Conservation (phyloP, 2,797 vertebrate genomes). For the Danio choprae region DNA sequence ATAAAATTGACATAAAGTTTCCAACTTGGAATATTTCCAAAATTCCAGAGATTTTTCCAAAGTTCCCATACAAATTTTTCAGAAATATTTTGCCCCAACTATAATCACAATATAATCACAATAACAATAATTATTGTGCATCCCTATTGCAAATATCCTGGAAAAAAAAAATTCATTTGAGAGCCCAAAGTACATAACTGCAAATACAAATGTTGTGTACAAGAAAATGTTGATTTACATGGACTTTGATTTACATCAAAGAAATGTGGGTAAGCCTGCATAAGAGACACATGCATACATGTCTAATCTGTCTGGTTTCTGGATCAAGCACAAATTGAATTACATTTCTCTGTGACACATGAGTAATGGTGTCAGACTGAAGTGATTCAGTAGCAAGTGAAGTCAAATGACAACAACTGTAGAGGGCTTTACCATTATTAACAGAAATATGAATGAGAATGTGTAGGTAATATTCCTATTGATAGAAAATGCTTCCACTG, state of each 20-base stretch:
- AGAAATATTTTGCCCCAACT: too few relatives aligned
- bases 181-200: not conserved
- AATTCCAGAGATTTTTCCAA: too few relatives aligned
- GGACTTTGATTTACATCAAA: conserved; percentile 34
- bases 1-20: too few relatives aligned
- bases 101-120: too few relatives aligned
- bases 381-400: not conserved
- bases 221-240: conserved; percentile 24
- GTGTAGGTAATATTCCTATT: not conserved
- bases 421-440: not conserved
- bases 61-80: too few relatives aligned
- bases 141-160: not conserved
- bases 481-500: not conserved
- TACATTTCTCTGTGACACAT: conserved; percentile 11
- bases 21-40: too few relatives aligned
- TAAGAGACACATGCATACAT: not conserved
- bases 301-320: conserved; percentile 6
- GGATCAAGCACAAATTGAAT: conserved; percentile 14
- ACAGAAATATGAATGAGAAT: not conserved
- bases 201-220: not conserved
- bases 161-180: not conserved
- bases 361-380: not conserved
- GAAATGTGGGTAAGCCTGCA: not conserved
- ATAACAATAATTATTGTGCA: too few relatives aligned
- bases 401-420: not conserved